Base-by-base conservation (phyloP, 2,888 invertebrate species). In the Chouioia cunea region DNA sequence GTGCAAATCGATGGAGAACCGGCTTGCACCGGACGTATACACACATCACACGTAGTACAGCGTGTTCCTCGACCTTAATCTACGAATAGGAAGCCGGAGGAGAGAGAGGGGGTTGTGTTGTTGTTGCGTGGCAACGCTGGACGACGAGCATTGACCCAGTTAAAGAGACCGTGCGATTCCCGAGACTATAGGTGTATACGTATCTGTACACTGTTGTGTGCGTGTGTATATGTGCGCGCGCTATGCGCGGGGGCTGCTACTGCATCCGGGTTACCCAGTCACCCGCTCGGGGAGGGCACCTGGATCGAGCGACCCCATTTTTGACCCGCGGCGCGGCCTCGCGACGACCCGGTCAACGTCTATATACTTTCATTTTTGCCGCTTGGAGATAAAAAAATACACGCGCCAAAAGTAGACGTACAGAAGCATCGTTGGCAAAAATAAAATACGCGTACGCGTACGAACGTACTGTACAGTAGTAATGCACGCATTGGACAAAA, bases 241-340 rank as follows among this genome's bases (percentile, higher is more conserved):
- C 36, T n/a, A 36, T n/a, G n/a, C n/a, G n/a, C n/a, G 46, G 22
- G 15, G 48, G 65, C 70, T 36, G 64, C n/a, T n/a, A 73, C 72
- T 72, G 73, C 75, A 74, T 80, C 78, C 81, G 77, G 81, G 81
- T 81, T 81, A 81, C 78, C 76, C 76, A 79, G 79, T 78, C 77
- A 77, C 73, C 74, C 65, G 72, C 63, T 74, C 65, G 70, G 64
- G 65, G 69, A 75, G 77, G 63, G 78, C 79, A 78, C 83, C 84
- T 83, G 79, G 82, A 83, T 83, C 83, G 83, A 83, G 82, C 84
- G 83, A 79, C 83, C 83, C 68, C 79, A 82, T 84, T 84, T 78
- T 77, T 74, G 75, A 60, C 54, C 60, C 20, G 15, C 12, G 47
- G 0, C 12, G 59, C 47, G 14, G 46, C 8, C 58, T 2, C 59